Evolutionary conservation across 2,888 invertebrate genomes (phyloP).

Genomic region (Brenthis ino): DNA sequence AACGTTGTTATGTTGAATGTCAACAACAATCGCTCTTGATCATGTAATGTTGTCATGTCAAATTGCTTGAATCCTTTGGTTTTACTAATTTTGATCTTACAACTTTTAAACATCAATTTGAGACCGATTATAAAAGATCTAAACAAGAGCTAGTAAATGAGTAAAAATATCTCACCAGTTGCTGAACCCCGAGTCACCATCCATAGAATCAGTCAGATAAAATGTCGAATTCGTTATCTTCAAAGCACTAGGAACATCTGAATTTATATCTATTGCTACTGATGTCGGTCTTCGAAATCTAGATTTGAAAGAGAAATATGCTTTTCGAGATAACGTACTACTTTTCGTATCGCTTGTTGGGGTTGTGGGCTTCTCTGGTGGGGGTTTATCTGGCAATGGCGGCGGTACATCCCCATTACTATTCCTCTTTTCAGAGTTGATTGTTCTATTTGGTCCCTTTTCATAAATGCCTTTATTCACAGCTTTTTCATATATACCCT

Average conservation of each 20-base stretch:
- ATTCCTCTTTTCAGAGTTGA: slow-evolving; percentile 46
- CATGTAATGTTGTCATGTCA: too few relatives aligned
- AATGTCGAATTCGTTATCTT: slow-evolving; percentile 86
- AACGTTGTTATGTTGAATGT: too few relatives aligned
- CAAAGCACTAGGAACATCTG: slow-evolving; percentile 78
- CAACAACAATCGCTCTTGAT: too few relatives aligned
- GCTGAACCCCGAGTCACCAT: slow-evolving; percentile 84
- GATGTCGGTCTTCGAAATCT: slow-evolving; percentile 84
- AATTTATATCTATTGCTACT: slow-evolving; percentile 78
- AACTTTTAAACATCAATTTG: too few relatives aligned
- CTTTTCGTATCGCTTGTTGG: slow-evolving; percentile 66
- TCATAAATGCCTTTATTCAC: slow-evolving; percentile 20
- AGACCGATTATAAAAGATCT: too few relatives aligned
- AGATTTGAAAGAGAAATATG: slow-evolving; percentile 83
- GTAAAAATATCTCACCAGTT: slow-evolving; percentile 65
- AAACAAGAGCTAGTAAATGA: not conserved
- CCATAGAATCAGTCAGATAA: slow-evolving; percentile 86
- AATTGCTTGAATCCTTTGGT: too few relatives aligned
- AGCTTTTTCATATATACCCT: slow-evolving; percentile 20
- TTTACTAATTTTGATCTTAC: too few relatives aligned
- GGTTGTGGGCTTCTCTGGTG: slow-evolving; percentile 64
- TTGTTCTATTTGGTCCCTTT: slow-evolving; percentile 16
- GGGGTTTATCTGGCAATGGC: slow-evolving; percentile 61
- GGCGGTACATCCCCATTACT: slow-evolving; percentile 65
- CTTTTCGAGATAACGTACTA: slow-evolving; percentile 70